Base-by-base conservation (phyloP, 1,140 invertebrate genomes). In the Trachymyrmex septentrionalis region DNA sequence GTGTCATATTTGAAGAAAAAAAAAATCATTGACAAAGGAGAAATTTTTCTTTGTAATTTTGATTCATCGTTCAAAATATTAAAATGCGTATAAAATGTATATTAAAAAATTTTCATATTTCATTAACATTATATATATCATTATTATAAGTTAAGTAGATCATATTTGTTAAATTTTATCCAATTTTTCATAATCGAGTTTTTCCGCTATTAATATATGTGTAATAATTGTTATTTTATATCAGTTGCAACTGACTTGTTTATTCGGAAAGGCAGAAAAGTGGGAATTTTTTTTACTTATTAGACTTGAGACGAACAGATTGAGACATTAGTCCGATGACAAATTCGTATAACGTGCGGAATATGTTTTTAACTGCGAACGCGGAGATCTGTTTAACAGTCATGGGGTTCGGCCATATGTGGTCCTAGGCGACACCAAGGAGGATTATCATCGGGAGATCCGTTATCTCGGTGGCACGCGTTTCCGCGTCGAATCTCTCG, bases 381-480 rank as follows among this genome's bases (percentile, higher is more conserved):
- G 24, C 3, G 76, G 82, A 71, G 80, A 88, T 91, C 89, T 91
- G 57, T 87, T 91, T 91, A 91, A 91, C 87, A 91, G 89, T 91
- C 90, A 89, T 91, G 73, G 90, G 72, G 90, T 73, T 78, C 63
- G 77, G 75, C 88, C 93, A 93, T 93, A 93, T 94, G 93, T 91
- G 88, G 81, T 86, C 75, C 67, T 76, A 88, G 90, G 87, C 89
- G 87, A 64, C 80, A 90, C 88, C 88, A 90, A 92, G 91, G 92
- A 91, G 92, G 93, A 95, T 95, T 94, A 94, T 95, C 93, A 95
- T 92, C 92, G 88, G 84, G 91, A 94, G 94, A 95, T 95, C 90
- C 92, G 94, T 93, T 95, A 95, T 95, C 94, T 95, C 93, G 88
- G 88, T 93, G 92, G 93, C 94, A 95, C 94, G 93, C 93, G 94